Evolutionary conservation across 2,113 vertebrate genomes (phyloP).

Genomic region (Sula dactylatra): DNA sequence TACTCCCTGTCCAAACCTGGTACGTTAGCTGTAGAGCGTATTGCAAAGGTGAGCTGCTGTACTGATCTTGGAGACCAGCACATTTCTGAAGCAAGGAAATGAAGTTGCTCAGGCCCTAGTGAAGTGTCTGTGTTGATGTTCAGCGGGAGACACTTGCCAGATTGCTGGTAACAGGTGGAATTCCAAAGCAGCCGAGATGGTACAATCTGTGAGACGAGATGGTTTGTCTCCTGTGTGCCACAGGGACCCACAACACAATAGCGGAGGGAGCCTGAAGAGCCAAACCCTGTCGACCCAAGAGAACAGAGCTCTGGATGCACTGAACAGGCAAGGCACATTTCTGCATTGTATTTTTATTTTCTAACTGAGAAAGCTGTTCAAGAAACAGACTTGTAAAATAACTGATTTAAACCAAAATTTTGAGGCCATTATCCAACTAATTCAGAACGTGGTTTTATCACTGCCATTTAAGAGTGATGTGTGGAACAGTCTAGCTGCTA

Average conservation of each 20-base stretch:
- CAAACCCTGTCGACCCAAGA: neutral
- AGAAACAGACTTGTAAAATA: neutral
- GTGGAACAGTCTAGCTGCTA: neutral
- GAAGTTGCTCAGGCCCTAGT: neutral
- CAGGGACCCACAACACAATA: neutral
- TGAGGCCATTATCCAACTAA: neutral
- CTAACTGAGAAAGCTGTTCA: neutral
- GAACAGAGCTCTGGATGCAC: neutral
- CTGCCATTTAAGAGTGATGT: neutral
- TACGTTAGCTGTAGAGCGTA: fast-evolving
- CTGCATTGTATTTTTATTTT: neutral
- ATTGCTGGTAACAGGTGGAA: neutral
- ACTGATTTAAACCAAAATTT: neutral
- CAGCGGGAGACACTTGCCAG: neutral
- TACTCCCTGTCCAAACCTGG: neutral
- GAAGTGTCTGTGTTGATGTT: neutral
- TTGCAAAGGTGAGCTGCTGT: neutral
- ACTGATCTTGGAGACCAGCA: neutral
- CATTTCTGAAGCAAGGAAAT: neutral
- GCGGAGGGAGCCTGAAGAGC: neutral
- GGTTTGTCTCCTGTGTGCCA: neutral
- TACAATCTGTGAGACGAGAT: neutral
- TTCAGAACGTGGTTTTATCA: neutral
- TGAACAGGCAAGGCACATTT: neutral
- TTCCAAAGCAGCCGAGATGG: neutral